phyloP scores from a whole-genome alignment of 1,140 invertebrate species.

The Hycleus phaleratus region DNA sequence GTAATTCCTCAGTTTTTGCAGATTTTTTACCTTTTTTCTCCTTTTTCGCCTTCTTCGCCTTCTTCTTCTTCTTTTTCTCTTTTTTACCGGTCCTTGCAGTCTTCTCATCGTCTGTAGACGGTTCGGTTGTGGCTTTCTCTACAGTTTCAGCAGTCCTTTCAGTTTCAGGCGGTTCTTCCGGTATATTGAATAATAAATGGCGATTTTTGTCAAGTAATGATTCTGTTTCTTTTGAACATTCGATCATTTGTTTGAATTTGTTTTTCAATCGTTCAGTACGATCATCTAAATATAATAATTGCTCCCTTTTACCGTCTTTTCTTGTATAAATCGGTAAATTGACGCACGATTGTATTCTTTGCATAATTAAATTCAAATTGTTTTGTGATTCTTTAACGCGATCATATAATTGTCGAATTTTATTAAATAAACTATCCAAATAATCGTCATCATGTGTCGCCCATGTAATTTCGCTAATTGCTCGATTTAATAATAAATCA shows the following conservation, averaged over 20 bases:
- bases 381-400: slow-evolving; percentile 2
- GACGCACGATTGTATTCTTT: slow-evolving; percentile 56
- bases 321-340: slow-evolving; percentile 60
- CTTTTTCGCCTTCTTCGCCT: slow-evolving; percentile 1
- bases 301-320: slow-evolving; percentile 52
- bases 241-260: slow-evolving; percentile 51
- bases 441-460: slow-evolving; percentile 45
- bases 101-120: slow-evolving; percentile 16
- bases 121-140: background rate
- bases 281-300: slow-evolving; percentile 53
- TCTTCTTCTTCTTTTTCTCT: slow-evolving; percentile 8
- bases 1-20: slow-evolving; percentile 13
- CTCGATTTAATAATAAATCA: slow-evolving; percentile 53
- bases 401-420: slow-evolving; percentile 1
- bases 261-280: slow-evolving; percentile 44
- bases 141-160: background rate
- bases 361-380: background rate
- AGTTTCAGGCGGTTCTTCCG: slow-evolving; percentile 17
- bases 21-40: slow-evolving; percentile 3
- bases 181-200: slow-evolving; percentile 49
- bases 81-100: slow-evolving; percentile 11
- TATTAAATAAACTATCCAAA: slow-evolving; percentile 3
- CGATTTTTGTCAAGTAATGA: slow-evolving; percentile 57
- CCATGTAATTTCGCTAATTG: slow-evolving; percentile 59
- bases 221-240: slow-evolving; percentile 49